Evolutionary conservation across 2,888 invertebrate genomes (phyloP), one percentile per base, ranked within the genome.

Genomic region (Xylota segnis): DNA sequence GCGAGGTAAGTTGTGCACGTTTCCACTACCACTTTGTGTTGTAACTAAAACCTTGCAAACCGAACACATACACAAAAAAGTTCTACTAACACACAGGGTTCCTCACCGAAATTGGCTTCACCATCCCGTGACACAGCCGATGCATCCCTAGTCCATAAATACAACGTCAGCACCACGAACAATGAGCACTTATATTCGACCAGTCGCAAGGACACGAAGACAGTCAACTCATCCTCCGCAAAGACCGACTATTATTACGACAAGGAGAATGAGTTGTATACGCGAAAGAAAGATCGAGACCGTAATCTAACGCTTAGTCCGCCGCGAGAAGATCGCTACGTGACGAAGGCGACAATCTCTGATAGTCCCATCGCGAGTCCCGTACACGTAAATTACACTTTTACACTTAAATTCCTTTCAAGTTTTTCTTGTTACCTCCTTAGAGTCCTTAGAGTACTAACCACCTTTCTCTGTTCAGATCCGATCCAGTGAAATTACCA

Each of bases 241-340:
- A 89, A 90, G 87, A 90, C 90, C 77, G 92, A 92, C 74, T 92
- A 92, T 86, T 92, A 92, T 88, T 92, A 90, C 79, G 92, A 92
- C 88, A 92, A 92, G 89, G 92, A 92, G 89, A 92, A 92, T 83
- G 92, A 92, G 86, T 88, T 92, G 16, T 91, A 91, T 72, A 88
- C 89, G 45, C 89, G 89, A 37, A 90, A 91, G 32, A 90, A 90
- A 12, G 88, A 88, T 10, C 89, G 75, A 2, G 90, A 90, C 34
- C 90, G 89, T 50, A 90, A 91, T 70, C 88, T 90, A 29, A 92
- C 90, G 43, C 83, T 92, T 77, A 89, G 90, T 59, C 90, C 91
- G 37, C 90, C 92, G 12, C 90, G 92, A 52, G 91, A 91, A 87
- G 91, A 91, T 70, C 91, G 91, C n/a, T 90, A 90, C 45, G 88